Evolutionary conservation across 2,113 vertebrate genomes (phyloP).

Genomic region (Cyprinodon brontotheroides): DNA sequence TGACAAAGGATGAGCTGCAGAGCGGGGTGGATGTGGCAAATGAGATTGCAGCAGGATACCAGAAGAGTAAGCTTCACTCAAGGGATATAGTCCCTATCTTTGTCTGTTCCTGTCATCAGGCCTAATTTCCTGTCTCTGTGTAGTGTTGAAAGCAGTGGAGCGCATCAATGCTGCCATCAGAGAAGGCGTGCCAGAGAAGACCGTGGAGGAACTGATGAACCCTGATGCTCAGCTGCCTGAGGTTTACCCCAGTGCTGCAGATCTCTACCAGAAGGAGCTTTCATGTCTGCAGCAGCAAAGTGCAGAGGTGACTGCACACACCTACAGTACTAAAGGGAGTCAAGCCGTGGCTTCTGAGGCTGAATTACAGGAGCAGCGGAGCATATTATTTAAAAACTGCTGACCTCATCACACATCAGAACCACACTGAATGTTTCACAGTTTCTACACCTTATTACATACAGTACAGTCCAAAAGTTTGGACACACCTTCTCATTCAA

Average conservation of each 20-base stretch:
- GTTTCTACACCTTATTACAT: neutral
- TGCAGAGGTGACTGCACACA: conserved; percentile 76
- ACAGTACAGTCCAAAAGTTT: no score
- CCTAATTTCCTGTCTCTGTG: neutral
- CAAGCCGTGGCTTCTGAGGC: neutral
- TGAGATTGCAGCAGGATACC: conserved; percentile 81
- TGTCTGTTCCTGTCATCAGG: neutral
- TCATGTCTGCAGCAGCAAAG: conserved; percentile 93
- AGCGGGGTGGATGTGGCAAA: conserved; percentile 88
- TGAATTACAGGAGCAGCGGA: neutral
- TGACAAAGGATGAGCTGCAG: conserved; percentile 94
- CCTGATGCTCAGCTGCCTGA: conserved; percentile 93
- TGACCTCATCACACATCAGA: neutral
- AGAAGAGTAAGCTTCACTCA: conserved; percentile 79
- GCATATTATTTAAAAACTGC: neutral
- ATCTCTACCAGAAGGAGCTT: conserved; percentile 93
- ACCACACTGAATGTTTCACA: neutral
- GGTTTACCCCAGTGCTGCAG: conserved; percentile 88
- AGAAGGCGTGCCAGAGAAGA: conserved; percentile 85
- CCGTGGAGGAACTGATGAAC: conserved; percentile 90
- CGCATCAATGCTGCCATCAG: conserved; percentile 88
- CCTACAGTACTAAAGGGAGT: neutral
- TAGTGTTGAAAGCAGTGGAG: conserved; percentile 88
- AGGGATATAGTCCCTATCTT: neutral
- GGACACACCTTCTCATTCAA: no score